Evolutionary conservation across 2,113 vertebrate species (phyloP).

Genomic region (Triplophysa rosa): DNA sequence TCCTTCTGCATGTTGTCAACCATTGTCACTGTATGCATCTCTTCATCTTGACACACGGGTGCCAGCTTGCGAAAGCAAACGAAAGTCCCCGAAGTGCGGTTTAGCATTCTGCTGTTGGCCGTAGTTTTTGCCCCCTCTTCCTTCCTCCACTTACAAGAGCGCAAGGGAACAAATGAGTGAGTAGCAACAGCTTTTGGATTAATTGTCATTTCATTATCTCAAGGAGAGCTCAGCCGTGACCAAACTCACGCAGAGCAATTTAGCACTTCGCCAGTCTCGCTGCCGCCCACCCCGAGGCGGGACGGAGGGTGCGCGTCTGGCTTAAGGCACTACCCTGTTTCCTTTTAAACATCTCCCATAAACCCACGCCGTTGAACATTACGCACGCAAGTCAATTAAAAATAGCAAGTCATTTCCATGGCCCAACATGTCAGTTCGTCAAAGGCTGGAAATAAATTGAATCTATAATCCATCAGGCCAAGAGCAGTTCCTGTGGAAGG

Average conservation of each 20-base stretch:
- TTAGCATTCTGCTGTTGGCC: constrained; percentile 13
- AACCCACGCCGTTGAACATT: constrained; percentile 32
- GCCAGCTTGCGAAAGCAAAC: background rate
- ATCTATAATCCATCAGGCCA: constrained; percentile 66
- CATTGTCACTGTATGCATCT: too few relatives aligned
- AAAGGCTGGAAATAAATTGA: constrained; percentile 64
- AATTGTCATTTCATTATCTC: constrained; percentile 81
- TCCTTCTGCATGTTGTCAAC: too few relatives aligned
- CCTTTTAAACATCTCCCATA: constrained; percentile 20
- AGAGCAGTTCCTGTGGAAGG: constrained; percentile 47
- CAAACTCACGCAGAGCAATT: constrained; percentile 73
- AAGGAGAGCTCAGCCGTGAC: constrained; percentile 76
- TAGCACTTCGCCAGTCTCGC: constrained; percentile 69
- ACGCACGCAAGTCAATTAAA: constrained; percentile 63
- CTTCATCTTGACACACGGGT: background rate
- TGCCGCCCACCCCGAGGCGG: constrained; percentile 48
- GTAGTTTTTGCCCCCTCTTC: constrained; percentile 9
- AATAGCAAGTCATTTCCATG: constrained; percentile 57
- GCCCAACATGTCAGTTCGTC: constrained; percentile 57
- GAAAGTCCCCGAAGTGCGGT: constrained; percentile 22
- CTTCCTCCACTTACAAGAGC: constrained; percentile 56
- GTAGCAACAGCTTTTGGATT: constrained; percentile 72
- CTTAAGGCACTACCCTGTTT: constrained; percentile 18
- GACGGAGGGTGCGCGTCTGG: background rate
- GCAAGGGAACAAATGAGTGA: constrained; percentile 64